Evolutionary conservation across 2,113 vertebrate genomes (phyloP).

Genomic region (Junco hyemalis): DNA sequence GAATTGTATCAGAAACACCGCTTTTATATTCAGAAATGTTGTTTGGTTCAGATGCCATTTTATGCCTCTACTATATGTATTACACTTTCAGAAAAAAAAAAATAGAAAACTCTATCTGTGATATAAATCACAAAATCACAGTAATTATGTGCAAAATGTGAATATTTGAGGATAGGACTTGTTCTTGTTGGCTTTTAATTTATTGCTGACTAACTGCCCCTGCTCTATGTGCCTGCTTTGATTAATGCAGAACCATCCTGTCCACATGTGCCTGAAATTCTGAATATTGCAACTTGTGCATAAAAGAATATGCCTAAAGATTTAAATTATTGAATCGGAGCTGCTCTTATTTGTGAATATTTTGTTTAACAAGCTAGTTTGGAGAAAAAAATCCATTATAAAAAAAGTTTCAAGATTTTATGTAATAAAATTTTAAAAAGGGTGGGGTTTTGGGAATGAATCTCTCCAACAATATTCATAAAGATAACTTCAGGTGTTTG

Average conservation of each 20-base stretch:
- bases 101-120: background rate
- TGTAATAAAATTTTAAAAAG: background rate
- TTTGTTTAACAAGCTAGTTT: background rate
- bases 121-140: background rate
- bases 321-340: background rate
- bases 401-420: background rate
- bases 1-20: background rate
- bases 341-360: background rate
- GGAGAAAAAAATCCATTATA: background rate
- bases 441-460: background rate
- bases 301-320: background rate
- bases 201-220: background rate
- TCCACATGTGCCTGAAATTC: background rate
- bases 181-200: background rate
- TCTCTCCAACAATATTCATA: background rate
- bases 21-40: background rate
- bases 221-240: background rate
- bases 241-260: background rate
- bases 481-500: background rate
- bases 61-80: background rate
- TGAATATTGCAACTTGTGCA: background rate
- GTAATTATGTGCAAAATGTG: background rate
- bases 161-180: background rate
- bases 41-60: background rate
- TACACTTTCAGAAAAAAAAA: background rate